Conservation (phyloP, 1,140 invertebrate genomes). For the Microplitis mediator region DNA sequence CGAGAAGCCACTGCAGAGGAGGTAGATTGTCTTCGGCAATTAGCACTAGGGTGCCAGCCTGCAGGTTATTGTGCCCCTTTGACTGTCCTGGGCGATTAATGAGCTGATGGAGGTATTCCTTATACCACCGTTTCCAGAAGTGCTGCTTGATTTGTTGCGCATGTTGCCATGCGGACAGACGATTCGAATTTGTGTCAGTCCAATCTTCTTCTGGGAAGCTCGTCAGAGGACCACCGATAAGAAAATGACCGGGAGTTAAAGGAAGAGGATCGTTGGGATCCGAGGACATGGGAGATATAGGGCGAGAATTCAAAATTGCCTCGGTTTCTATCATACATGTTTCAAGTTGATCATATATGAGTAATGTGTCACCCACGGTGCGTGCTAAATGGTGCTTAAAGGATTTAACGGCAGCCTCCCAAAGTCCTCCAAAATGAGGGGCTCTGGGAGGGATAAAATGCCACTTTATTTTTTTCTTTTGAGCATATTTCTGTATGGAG, state of each 20-base stretch:
- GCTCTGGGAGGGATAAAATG: too few species aligned
- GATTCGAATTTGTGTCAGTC: not conserved
- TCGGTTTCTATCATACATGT: not conserved
- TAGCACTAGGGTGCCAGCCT: conserved; percentile 37
- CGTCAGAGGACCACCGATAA: not conserved
- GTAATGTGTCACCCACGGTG: not conserved
- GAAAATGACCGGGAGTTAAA: not conserved
- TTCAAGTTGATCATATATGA: not conserved
- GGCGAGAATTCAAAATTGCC: not conserved
- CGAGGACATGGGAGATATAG: not conserved
- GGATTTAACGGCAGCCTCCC: conserved; percentile 36
- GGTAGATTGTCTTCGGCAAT: conserved; percentile 15
- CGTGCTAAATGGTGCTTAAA: not conserved
- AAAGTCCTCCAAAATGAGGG: conserved; percentile 47
- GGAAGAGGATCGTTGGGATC: not conserved
- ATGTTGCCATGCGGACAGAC: conserved; percentile 11
- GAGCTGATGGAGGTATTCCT: too few species aligned
- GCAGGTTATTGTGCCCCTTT: not conserved
- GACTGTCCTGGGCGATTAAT: too few species aligned
- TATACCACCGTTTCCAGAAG: conserved; percentile 7
- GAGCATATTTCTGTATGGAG: too few species aligned
- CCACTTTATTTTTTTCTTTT: too few species aligned
- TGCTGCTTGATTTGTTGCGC: not conserved
- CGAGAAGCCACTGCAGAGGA: conserved; percentile 38
- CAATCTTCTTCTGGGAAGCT: not conserved